Conservation (phyloP, 2,888 invertebrate genomes). For the Ochropleura leucogaster region DNA sequence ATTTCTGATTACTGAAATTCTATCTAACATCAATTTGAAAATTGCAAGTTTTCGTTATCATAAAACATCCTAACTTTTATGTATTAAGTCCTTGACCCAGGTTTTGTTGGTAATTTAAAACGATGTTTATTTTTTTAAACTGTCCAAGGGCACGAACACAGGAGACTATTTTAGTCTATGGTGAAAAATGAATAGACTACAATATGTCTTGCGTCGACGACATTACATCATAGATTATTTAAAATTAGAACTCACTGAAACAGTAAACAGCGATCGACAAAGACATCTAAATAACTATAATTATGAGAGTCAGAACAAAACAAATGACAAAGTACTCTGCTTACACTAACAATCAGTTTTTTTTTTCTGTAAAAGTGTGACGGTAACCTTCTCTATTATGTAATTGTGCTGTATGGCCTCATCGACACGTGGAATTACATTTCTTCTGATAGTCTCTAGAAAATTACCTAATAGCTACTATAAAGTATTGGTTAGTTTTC, state of each 20-base stretch:
- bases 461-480: too few relatives aligned
- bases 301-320: background rate
- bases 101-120: constrained; percentile 20
- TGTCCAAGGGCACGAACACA: constrained; percentile 7
- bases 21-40: background rate
- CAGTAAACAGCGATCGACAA: background rate
- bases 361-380: background rate
- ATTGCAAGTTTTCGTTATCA: background rate
- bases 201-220: constrained; percentile 37
- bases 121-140: background rate
- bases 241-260: constrained; percentile 31
- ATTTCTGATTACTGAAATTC: background rate
- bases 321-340: background rate
- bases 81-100: background rate
- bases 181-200: constrained; percentile 31
- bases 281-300: background rate
- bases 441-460: background rate
- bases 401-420: background rate
- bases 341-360: background rate
- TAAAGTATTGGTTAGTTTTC: too few relatives aligned
- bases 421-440: background rate
- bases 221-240: constrained; percentile 43
- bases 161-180: constrained; percentile 29
- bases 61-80: background rate
- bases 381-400: background rate